A percentile compares a stretch with the other conserved stretches of the same genome.
Evolutionary conservation across 2,888 invertebrate genomes (phyloP).

Genomic region (Heliconius cydno): DNA sequence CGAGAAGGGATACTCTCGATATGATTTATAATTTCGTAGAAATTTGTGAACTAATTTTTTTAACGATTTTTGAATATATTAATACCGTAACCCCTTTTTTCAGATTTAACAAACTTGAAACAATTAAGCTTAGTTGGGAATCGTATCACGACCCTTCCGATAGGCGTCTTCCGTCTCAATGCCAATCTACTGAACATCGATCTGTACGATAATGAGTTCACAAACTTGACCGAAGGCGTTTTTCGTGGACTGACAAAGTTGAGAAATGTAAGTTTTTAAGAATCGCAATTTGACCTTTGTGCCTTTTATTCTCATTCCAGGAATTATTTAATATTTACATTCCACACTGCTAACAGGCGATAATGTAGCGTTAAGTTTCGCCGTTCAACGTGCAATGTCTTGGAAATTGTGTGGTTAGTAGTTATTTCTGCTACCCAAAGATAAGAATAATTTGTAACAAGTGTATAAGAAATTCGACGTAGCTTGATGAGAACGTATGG

Average conservation of each 20-base stretch:
- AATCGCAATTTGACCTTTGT: too few relatives aligned
- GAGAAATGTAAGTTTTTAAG: conserved; percentile 37
- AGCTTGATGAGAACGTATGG: too few relatives aligned
- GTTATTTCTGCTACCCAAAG: too few relatives aligned
- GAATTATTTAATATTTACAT: too few relatives aligned
- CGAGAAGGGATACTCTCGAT: too few relatives aligned
- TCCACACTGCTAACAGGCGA: too few relatives aligned
- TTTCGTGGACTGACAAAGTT: conserved; percentile 43
- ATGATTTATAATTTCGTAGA: too few relatives aligned
- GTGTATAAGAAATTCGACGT: too few relatives aligned
- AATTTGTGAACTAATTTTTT: too few relatives aligned
- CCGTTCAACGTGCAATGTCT: not conserved
- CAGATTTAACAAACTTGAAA: conserved; percentile 45
- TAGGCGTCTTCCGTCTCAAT: conserved; percentile 36
- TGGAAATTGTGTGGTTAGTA: not conserved
- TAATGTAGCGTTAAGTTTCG: not conserved
- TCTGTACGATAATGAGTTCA: conserved; percentile 48
- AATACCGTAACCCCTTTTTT: conserved; percentile 22
- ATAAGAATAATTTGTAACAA: too few relatives aligned
- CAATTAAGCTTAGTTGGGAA: conserved; percentile 46
- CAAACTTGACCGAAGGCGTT: conserved; percentile 9
- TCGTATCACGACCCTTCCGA: conserved; percentile 34
- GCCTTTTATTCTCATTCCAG: too few relatives aligned
- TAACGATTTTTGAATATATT: not conserved
- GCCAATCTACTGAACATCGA: conserved; percentile 41